Evolutionary conservation across 1,140 invertebrate genomes (phyloP), one percentile per base, ranked within the genome.

Genomic region (Lanistes nyassanus): DNA sequence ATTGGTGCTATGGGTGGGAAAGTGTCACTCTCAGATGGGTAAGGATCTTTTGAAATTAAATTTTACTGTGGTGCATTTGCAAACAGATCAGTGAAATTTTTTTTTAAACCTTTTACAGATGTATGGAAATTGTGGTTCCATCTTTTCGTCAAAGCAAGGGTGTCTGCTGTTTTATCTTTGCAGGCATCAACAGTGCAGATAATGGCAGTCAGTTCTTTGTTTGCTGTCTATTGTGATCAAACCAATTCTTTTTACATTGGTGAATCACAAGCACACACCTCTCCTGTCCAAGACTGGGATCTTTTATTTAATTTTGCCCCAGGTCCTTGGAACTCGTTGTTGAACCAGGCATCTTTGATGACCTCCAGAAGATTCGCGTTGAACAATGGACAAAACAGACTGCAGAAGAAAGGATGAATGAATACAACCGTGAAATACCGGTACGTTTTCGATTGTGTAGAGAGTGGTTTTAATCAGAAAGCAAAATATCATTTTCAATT

Each of bases 1-100:
- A 83, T 89, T 62, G 87, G 87, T 23, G 81, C 77, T 64, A 84
- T 82, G 71, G 87, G 87, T 31, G 87, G 87, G 70, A 77, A 77
- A 7, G 19, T 88, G 16, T 51, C 79, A 11, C 68, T 84, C 36
- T 60, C 80, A 34, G 70, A 81, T 69, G 74, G 80, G 86, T 87
- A 81, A 76, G 80, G 62, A n/a, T 60, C 56, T 56, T 55, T 58
- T 23, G 26, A 37, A 13, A 5, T 21, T 60, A 26, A 16, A n/a
- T 23, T 71, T 51, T 47, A 13, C n/a, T 64, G n/a, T 23, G n/a
- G 11, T 68, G 21, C 53, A 55, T 55, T 55, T 55, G n/a, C n/a
- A 55, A 55, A 55, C n/a, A 16, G n/a, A n/a, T n/a, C n/a, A 55
- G n/a, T 16, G n/a, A 55, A 55, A 55, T 16, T 55, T 55, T 55